These are phyloP conservation scores for Mimachlamys varia DNA, from an alignment of 2,888 invertebrate species.

Conservation along the genomic window DNA sequence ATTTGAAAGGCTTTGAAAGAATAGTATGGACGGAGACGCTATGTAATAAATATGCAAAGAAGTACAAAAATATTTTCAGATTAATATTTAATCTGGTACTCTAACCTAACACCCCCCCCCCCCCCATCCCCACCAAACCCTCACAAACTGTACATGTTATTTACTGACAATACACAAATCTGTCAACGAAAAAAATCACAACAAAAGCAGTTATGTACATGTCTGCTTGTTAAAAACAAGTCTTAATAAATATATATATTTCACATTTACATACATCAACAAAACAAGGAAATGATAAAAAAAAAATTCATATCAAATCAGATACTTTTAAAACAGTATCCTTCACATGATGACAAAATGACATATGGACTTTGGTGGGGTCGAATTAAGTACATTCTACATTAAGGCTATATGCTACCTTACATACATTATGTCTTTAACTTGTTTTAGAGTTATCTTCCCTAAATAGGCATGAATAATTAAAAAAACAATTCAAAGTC, in stretches of 20 bases:
- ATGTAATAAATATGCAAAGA: neutral
- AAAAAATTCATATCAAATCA: neutral
- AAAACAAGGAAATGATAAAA: neutral
- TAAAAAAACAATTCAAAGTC: no score
- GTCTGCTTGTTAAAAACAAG: neutral
- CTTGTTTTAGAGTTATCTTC: no score
- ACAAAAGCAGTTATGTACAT: neutral
- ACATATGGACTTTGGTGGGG: neutral
- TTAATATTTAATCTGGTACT: neutral
- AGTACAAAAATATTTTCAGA: conserved; percentile 29
- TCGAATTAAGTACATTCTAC: neutral
- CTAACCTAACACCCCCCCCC: no score
- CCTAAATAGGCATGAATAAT: no score
- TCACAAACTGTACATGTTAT: no score
- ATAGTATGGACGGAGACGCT: neutral
- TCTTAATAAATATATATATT: neutral
- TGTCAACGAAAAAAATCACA: neutral
- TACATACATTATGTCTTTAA: no score
- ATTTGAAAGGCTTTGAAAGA: neutral
- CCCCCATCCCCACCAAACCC: no score
- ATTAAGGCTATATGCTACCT: no score
- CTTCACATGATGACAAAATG: neutral
- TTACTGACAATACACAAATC: neutral
- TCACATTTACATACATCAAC: neutral
- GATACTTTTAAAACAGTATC: neutral